Evolutionary conservation across 2,888 invertebrate genomes (phyloP).

Genomic region (Psococerastis gibbosa): DNA sequence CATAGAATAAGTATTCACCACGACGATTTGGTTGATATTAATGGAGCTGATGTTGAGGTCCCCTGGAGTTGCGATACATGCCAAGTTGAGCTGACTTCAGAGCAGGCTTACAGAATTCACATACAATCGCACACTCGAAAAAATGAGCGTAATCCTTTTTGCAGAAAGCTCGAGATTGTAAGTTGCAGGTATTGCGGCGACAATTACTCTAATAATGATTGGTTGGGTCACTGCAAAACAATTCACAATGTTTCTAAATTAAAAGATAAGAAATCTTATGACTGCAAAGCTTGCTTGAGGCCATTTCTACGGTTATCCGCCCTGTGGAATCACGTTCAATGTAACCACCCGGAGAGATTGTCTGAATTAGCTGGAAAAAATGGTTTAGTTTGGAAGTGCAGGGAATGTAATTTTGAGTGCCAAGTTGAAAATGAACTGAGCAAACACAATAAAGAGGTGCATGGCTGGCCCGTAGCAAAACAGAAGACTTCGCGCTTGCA

Average conservation of each 20-base stretch:
- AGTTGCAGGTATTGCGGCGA: neutral
- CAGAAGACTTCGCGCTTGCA: neutral
- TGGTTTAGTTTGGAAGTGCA: constrained; percentile 3
- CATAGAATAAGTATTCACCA: constrained; percentile 7
- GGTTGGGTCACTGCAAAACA: neutral
- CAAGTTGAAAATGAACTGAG: neutral
- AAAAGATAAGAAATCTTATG: neutral
- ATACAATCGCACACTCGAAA: neutral
- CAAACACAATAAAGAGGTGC: neutral
- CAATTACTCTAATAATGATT: neutral
- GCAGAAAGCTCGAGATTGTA: neutral
- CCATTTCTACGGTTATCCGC: neutral
- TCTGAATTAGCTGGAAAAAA: neutral
- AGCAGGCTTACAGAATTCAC: neutral
- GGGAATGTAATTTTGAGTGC: neutral
- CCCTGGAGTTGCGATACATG: neutral
- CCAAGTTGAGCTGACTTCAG: neutral
- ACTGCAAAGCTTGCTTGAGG: constrained; percentile 3
- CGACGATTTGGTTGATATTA: neutral
- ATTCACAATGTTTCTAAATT: neutral
- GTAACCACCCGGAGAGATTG: neutral
- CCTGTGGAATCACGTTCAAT: neutral
- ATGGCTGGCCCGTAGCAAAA: neutral
- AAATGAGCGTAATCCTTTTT: neutral
- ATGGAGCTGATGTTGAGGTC: neutral